These are phyloP conservation scores for Hydractinia echinata DNA, from an alignment of 30 jellyfish, hydroid and myxozoan species.

Conservation along the genomic window DNA sequence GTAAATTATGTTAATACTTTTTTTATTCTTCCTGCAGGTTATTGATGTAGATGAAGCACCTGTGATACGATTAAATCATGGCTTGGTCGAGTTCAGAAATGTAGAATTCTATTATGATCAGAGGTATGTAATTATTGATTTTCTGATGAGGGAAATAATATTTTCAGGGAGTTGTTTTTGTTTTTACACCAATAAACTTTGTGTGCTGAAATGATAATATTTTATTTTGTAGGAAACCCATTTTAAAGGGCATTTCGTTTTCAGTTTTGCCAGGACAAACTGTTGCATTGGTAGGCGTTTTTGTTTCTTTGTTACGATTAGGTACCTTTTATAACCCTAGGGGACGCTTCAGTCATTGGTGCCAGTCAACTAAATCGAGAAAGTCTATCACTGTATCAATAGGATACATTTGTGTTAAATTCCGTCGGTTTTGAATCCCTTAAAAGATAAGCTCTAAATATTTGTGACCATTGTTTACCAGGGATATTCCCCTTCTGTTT, in stretches of 20 bases:
- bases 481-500: no score
- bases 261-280: conserved; percentile 89
- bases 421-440: no score
- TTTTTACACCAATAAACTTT: no score
- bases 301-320: not conserved
- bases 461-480: no score
- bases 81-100: conserved; percentile 66
- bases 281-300: conserved; percentile 72
- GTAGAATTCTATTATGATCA: conserved; percentile 77
- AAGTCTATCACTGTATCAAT: no score
- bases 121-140: conserved; percentile 33
- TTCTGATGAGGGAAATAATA: no score
- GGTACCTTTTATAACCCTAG: not conserved
- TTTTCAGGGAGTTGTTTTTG: no score
- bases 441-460: no score
- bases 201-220: not conserved
- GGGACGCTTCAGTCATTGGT: no score
- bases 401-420: no score
- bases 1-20: not conserved
- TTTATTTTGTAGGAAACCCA: conserved; percentile 53
- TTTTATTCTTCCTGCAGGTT: conserved; percentile 36
- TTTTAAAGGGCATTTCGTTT: conserved; percentile 68
- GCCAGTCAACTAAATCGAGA: no score
- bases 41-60: conserved; percentile 55
- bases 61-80: conserved; percentile 47